Evolutionary conservation across 1,140 invertebrate genomes (phyloP), one percentile per base, ranked within the genome.

Genomic region (Drosophila elegans): DNA sequence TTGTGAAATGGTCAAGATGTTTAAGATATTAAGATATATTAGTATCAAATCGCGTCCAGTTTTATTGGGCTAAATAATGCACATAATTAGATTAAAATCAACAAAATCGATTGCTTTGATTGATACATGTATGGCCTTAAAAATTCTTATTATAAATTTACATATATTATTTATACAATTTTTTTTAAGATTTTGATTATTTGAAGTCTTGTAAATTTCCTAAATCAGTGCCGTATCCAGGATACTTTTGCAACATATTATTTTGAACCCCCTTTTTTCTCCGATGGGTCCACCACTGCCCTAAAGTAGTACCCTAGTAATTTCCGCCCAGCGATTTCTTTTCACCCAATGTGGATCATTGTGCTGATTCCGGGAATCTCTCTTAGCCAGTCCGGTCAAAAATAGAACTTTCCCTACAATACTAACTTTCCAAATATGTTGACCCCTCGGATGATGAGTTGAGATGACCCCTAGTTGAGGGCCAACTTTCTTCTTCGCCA

Each of bases 381-480:
- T 53, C 39, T n/a, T 34, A 48, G 27, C n/a, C 52, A 44, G 29
- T 7, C 27, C 13, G 46, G 48, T 62, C 36, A 46, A 77, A 45
- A 62, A 80, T 80, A 49, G 25, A 60, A 72, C 60, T 63, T 63
- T 63, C 60, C 60, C 60, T 60, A n/a, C n/a, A 60, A n/a, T 1
- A 6, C 4, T 13, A 85, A 88, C 83, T 88, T 86, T 88, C 82
- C 78, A 88, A 76, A 76, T 74, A 64, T 54, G 66, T 46, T 83
- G 82, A 88, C 82, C 82, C 72, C 79, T 39, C 45, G 5, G 7
- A 25, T 55, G 64, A 79, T 61, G 38, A 49, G 45, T 11, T 16
- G 45, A 67, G 61, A 13, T 53, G 68, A 44, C 66, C 55, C 61
- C 71, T 46, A 60, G 62, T 52, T 29, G 60, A 29, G 48, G 53